Base-by-base conservation (phyloP, 2,888 invertebrate species). In the Stegana nigrithorax region DNA sequence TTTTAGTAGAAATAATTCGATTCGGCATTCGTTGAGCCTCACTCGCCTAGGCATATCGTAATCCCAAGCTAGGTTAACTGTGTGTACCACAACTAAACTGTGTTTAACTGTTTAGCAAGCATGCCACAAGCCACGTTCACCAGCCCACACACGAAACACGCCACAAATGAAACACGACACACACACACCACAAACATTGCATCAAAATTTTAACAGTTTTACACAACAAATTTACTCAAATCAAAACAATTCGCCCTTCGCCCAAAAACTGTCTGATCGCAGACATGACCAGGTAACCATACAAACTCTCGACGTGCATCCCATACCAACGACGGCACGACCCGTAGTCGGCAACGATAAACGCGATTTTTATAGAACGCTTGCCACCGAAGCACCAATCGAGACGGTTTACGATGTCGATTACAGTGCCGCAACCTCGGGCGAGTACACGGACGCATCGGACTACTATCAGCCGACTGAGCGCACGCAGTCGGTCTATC, bases 281-380 rank as follows among this genome's bases (percentile, higher is more conserved):
- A 81, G 82, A 67, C 68, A 66, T 59, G 77, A 80, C 56, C 77
- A 74, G 63, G 71, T 81, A 26, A 75, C 77, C 25, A 75, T 81
- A 62, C 73, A 75, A 65, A 70, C 70, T 23, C 69, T 81, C 59
- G 71, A 73, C 60, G 65, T 60, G 59, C 66, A 63, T 25, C 50
- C 62, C 32, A 65, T 55, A 19, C 60, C 73, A 8, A 72, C 80
- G 4, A 74, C 81, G 36, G 63, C 61, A 25, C 68, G 66, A 14
- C 65, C 68, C 3, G 51, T 57, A 32, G 59, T 51, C 56, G 60
- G 51, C 23, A 70, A 73, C 39, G 73, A 81, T 73, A 65, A 62
- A 5, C 75, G 78, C 39, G 72, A 71, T 51, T 76, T 72, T 67
- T 81, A 81, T 65, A 68, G 65, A 56, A 77, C 78, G 2, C 42